phyloP scores from a whole-genome alignment of 53 echinoderm and acorn worm genomes.

The Paracentrotus lividus region DNA sequence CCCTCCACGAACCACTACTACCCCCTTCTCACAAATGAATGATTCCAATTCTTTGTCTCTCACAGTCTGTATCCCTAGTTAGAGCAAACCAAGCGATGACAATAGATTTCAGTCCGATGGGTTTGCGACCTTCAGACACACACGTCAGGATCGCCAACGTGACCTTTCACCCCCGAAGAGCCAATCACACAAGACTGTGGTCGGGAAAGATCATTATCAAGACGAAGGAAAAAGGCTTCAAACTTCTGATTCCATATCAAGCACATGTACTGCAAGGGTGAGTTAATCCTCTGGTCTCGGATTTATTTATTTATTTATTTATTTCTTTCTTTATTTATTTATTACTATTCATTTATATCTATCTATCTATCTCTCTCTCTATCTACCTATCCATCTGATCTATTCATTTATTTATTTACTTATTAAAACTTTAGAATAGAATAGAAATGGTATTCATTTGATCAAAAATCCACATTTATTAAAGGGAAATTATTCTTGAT shows the following conservation, averaged over 20 bases:
- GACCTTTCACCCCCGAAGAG: slow-evolving; percentile 95
- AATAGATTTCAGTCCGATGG: slow-evolving; percentile 91
- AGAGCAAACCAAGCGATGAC: slow-evolving; percentile 91
- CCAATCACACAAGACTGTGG: slow-evolving; percentile 92
- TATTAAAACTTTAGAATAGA: no score
- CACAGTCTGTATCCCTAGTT: slow-evolving; percentile 92
- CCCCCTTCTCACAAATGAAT: not conserved
- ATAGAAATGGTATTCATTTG: no score
- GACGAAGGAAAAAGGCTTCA: slow-evolving; percentile 94
- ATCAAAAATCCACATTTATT: no score
- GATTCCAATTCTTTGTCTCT: not conserved
- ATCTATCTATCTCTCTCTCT: no score
- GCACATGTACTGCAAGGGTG: slow-evolving; percentile 98
- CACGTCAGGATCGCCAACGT: slow-evolving; percentile 91
- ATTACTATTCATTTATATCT: no score
- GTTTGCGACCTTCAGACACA: slow-evolving; percentile 82
- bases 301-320: no score
- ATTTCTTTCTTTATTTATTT: no score
- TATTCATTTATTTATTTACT: no score
- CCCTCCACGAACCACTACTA: not conserved
- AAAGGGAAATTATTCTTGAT: no score
- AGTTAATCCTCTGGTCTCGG: no score
- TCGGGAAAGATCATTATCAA: slow-evolving; percentile 98
- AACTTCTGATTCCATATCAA: slow-evolving; percentile 96
- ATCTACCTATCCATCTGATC: no score